These are phyloP conservation scores for Tyrannus savana DNA, from an alignment of 2,113 vertebrate species.

Conservation along the genomic window DNA sequence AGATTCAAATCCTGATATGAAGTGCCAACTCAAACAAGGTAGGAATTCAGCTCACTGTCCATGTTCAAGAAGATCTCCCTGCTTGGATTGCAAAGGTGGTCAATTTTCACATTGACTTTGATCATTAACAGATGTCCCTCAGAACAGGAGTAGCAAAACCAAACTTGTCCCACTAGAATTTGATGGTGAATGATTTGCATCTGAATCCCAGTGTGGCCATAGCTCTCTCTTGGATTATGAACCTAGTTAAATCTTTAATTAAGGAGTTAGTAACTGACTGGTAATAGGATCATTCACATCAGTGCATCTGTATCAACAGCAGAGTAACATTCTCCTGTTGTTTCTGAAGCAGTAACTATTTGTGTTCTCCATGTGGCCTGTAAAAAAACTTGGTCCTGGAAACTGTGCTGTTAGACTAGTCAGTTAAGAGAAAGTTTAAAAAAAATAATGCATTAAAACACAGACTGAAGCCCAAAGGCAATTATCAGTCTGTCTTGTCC, in stretches of 20 bases:
- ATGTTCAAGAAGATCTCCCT: neutral
- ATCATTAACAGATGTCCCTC: neutral
- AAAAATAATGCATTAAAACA: neutral
- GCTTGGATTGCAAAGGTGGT: fast-evolving
- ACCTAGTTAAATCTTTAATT: neutral
- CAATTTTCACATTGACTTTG: neutral
- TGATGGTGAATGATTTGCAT: neutral
- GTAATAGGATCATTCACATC: neutral
- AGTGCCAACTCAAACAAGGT: neutral
- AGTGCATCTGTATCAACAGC: neutral
- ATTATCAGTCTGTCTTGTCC: neutral
- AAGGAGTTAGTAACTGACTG: neutral
- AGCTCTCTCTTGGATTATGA: neutral
- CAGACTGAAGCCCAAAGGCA: neutral
- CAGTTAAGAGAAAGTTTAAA: neutral
- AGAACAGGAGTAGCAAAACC: neutral
- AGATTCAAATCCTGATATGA: neutral
- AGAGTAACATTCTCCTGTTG: neutral
- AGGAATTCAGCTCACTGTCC: neutral
- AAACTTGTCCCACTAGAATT: neutral
- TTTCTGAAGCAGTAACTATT: neutral
- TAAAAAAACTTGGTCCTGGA: neutral
- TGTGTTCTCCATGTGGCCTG: neutral
- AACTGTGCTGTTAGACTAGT: neutral
- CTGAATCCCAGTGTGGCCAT: neutral